Evolutionary conservation across 2,888 invertebrate genomes (phyloP).

Genomic region (Calameuta pallipes): DNA sequence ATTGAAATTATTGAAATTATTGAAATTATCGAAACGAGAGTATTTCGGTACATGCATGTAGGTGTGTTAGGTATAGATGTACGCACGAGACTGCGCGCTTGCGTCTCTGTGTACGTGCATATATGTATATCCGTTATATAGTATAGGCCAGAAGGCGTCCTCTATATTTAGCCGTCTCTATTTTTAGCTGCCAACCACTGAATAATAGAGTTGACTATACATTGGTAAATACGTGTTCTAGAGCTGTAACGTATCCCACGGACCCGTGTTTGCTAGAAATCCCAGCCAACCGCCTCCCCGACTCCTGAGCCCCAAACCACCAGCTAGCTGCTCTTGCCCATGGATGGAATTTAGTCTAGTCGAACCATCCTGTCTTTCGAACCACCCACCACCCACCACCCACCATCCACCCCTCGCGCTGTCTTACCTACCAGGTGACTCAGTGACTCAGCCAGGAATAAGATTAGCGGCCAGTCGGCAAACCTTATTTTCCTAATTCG

Average conservation of each 20-base stretch:
- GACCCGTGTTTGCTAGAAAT: constrained; percentile 51
- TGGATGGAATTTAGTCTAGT: background rate
- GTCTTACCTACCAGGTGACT: no score
- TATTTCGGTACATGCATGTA: no score
- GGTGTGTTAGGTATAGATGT: no score
- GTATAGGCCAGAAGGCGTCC: constrained; percentile 38
- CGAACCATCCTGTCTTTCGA: no score
- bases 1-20: no score
- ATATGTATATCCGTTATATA: constrained; percentile 22
- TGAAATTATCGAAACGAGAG: no score
- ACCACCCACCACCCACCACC: no score
- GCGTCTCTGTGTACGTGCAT: constrained; percentile 3
- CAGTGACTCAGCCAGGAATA: no score
- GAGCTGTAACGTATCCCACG: constrained; percentile 51
- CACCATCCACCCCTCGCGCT: no score
- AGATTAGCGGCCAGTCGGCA: no score
- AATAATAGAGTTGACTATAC: constrained; percentile 59
- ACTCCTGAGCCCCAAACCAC: background rate
- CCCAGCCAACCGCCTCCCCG: constrained; percentile 23
- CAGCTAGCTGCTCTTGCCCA: constrained; percentile 21
- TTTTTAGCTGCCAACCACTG: constrained; percentile 53
- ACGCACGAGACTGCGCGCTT: constrained; percentile 13
- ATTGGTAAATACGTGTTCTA: constrained; percentile 59
- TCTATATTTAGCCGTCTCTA: constrained; percentile 57
- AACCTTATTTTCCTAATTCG: constrained; percentile 4